Evolutionary conservation across 2,888 invertebrate genomes (phyloP).

Genomic region (Argyresthia goedartella): DNA sequence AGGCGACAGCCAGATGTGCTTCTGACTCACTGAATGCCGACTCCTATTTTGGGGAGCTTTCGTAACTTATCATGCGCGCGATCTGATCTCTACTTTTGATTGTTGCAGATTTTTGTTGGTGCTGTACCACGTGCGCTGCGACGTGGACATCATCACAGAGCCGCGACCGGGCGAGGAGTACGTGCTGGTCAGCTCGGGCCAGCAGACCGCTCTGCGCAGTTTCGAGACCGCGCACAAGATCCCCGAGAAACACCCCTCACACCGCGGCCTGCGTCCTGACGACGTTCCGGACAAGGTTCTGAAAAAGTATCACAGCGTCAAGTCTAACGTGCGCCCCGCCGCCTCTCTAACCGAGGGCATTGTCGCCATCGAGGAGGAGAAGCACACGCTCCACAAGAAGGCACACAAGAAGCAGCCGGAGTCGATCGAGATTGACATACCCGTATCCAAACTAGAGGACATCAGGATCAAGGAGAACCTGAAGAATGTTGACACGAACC

Average conservation of each 20-base stretch:
- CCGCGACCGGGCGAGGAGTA: conserved; percentile 76
- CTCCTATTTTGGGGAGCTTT: conserved; percentile 29
- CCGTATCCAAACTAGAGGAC: conserved; percentile 58
- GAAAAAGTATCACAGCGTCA: conserved; percentile 46
- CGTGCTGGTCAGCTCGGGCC: conserved; percentile 72
- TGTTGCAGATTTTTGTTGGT: conserved; percentile 66
- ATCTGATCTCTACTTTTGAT: conserved; percentile 20
- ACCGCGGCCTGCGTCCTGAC: conserved; percentile 40
- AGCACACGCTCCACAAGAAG: conserved; percentile 43
- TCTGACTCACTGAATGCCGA: conserved; percentile 50
- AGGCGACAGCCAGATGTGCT: conserved; percentile 46
- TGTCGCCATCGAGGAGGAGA: conserved; percentile 59
- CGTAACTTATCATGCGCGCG: conserved; percentile 4
- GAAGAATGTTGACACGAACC: conserved; percentile 55
- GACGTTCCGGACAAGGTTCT: conserved; percentile 58
- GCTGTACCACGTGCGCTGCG: conserved; percentile 50
- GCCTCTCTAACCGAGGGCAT: conserved; percentile 61
- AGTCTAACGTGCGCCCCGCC: conserved; percentile 35
- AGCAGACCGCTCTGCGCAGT: conserved; percentile 53
- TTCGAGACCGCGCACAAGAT: conserved; percentile 83
- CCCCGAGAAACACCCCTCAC: conserved; percentile 64
- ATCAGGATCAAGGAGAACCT: conserved; percentile 63
- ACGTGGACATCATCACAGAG: conserved; percentile 73
- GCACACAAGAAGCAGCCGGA: conserved; percentile 49
- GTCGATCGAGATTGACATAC: conserved; percentile 58